Percentiles rank a stretch among this genome's conserved stretches.
Conservation (phyloP, 2,797 vertebrate species). For the Lacerta viridis region DNA sequence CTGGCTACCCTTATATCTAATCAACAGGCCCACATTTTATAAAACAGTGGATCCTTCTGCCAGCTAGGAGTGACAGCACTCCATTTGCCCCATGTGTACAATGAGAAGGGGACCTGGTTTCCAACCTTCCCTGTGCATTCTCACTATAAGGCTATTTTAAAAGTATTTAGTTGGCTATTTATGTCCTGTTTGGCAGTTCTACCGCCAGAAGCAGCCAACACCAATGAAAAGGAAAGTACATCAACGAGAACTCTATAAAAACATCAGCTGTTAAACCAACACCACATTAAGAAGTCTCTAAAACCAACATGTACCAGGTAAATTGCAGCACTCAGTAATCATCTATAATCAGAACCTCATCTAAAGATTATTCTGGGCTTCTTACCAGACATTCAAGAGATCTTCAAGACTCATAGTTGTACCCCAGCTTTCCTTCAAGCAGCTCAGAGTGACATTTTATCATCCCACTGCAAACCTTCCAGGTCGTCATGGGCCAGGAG, state of each 20-base stretch:
- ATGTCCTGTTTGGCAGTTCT: neutral
- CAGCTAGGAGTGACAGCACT: neutral
- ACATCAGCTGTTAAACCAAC: neutral
- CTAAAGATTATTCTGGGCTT: neutral
- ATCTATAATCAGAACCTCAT: neutral
- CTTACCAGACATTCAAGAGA: neutral
- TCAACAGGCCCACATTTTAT: too few relatives aligned
- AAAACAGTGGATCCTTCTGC: neutral
- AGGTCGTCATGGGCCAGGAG: too few relatives aligned
- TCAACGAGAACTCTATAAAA: slow-evolving; percentile 8
- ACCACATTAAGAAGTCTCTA: neutral
- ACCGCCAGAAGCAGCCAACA: neutral
- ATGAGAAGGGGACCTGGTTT: neutral
- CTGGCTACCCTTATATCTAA: too few relatives aligned
- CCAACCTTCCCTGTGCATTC: neutral
- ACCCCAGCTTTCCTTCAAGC: too few relatives aligned
- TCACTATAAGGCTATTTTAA: neutral
- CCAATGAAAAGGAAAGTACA: neutral
- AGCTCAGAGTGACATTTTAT: neutral
- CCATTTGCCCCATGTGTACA: neutral
- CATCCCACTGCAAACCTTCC: neutral
- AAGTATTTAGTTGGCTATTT: neutral
- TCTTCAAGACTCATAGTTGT: neutral
- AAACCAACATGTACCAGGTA: neutral
- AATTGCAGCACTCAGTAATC: neutral